Percentiles rank a stretch among this genome's conserved stretches.
phyloP scores from a whole-genome alignment of 2,888 invertebrate species.

The Acanthosoma haemorrhoidale region DNA sequence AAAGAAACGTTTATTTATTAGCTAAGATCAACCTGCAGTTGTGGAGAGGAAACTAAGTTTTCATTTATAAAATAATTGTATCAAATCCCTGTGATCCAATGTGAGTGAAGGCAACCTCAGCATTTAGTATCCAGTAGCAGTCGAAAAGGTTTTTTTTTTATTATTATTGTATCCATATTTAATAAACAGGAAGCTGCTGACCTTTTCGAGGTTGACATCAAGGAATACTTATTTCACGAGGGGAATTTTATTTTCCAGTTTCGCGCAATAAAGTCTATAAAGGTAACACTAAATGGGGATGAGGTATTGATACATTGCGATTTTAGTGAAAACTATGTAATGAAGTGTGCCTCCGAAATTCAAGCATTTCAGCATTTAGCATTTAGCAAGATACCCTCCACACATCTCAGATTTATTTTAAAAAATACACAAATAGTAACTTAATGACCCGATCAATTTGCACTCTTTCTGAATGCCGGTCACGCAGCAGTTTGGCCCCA shows the following conservation, averaged over 20 bases:
- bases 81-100: no score
- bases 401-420: conserved; percentile 7
- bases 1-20: no score
- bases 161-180: no score
- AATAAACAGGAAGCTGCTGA: no score
- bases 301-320: conserved; percentile 18
- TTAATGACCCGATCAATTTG: conserved; percentile 21
- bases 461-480: conserved; percentile 19
- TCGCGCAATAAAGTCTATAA: not conserved
- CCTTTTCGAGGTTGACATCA: not conserved
- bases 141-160: no score
- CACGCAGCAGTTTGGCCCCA: conserved; percentile 22
- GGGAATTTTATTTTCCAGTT: conserved; percentile 14
- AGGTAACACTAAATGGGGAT: not conserved
- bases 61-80: no score
- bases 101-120: no score
- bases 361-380: not conserved
- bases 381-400: conserved; percentile 15
- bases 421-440: conserved; percentile 1
- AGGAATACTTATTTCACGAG: not conserved
- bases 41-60: no score
- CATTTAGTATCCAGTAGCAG: no score
- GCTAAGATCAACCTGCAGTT: no score
- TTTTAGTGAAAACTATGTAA: conserved; percentile 4
- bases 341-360: not conserved